A percentile compares a stretch with the other conserved stretches of the same genome.
Evolutionary conservation across 2,888 invertebrate species (phyloP).

Genomic region (Perithous albicinctus): DNA sequence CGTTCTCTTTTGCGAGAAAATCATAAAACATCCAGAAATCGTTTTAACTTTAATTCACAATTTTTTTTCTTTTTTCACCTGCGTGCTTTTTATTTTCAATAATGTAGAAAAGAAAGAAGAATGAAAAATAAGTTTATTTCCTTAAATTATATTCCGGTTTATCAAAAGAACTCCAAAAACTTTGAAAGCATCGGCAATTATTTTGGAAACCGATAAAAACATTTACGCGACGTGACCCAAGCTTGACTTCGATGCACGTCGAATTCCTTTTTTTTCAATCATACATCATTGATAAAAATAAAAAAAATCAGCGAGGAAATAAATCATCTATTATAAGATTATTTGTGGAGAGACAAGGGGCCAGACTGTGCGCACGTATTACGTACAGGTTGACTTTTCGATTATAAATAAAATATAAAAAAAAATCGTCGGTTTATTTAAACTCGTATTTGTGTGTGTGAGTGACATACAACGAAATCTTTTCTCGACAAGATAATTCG

Average conservation of each 20-base stretch:
- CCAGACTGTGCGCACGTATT: neutral
- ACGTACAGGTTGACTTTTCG: neutral
- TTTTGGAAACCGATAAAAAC: neutral
- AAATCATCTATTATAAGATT: neutral
- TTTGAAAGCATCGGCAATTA: neutral
- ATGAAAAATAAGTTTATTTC: neutral
- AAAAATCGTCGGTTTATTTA: neutral
- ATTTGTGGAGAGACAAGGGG: neutral
- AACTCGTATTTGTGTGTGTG: neutral
- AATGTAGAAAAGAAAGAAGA: neutral
- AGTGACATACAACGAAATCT: neutral
- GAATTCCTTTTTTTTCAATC: neutral
- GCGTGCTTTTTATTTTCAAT: neutral
- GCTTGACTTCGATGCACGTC: slow-evolving; percentile 24
- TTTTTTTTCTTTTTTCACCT: neutral
- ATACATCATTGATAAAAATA: neutral
- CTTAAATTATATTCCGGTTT: neutral
- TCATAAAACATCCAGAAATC: neutral
- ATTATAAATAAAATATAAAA: neutral
- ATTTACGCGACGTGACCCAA: neutral
- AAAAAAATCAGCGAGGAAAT: neutral
- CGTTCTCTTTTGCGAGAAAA: neutral
- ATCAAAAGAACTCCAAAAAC: neutral
- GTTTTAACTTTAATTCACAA: neutral
- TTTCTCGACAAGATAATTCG: slow-evolving; percentile 8